These are phyloP conservation scores for Dolichotis patagonum DNA, from an alignment of 2,113 vertebrate species.

Conservation along the genomic window DNA sequence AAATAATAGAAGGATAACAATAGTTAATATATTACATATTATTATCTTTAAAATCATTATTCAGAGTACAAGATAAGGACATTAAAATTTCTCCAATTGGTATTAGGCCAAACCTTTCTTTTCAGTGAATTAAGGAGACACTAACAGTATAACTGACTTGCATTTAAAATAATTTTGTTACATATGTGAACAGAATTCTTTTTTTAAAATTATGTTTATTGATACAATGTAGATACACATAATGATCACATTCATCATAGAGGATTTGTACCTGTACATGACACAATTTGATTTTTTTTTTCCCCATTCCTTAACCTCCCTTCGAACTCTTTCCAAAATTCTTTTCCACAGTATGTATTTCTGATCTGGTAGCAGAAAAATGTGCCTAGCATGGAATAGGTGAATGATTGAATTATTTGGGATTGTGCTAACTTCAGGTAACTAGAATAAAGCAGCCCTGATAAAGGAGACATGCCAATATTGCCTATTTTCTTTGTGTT, in stretches of 20 bases:
- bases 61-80: too few relatives aligned
- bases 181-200: background rate
- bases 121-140: background rate
- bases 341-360: slow-evolving; percentile 16
- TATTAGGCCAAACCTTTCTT: background rate
- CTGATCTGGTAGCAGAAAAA: slow-evolving; percentile 17
- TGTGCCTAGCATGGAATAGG: background rate
- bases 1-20: background rate
- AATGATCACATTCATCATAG: background rate
- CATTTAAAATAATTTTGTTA: background rate
- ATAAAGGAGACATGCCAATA: background rate
- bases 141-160: background rate
- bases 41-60: background rate
- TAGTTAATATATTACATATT: background rate
- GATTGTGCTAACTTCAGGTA: background rate
- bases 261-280: background rate
- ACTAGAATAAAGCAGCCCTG: background rate
- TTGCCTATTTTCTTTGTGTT: background rate
- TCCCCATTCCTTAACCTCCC: background rate
- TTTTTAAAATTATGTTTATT: background rate
- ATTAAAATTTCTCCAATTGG: too few relatives aligned
- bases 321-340: background rate
- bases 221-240: background rate
- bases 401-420: background rate
- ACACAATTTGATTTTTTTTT: background rate